Conservation (phyloP, 2,888 invertebrate species). For the Apocheima hispidaria region DNA sequence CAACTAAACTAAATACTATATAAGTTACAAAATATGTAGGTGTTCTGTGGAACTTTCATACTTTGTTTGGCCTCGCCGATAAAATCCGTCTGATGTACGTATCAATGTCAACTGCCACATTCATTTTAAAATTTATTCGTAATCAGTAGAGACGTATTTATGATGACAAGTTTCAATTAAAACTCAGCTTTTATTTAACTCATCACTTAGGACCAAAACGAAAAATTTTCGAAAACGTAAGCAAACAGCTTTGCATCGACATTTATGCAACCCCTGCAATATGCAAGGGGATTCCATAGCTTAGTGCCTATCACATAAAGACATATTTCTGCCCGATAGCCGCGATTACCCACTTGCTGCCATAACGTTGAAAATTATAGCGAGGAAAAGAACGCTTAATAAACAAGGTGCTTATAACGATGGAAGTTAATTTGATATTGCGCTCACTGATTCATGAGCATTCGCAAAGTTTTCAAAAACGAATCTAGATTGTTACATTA, state of each 20-base stretch:
- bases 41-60: slow-evolving; percentile 67
- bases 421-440: too few relatives aligned
- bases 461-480: too few relatives aligned
- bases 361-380: slow-evolving; percentile 58
- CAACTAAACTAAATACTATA: slow-evolving; percentile 81
- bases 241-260: slow-evolving; percentile 18
- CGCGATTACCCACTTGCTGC: slow-evolving; percentile 69
- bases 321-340: slow-evolving; percentile 71
- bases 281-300: slow-evolving; percentile 51
- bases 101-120: slow-evolving; percentile 47
- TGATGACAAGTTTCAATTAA: neutral
- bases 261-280: slow-evolving; percentile 10
- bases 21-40: slow-evolving; percentile 81
- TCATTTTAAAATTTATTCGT: slow-evolving; percentile 5
- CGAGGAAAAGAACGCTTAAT: too few relatives aligned
- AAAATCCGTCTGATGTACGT: slow-evolving; percentile 53
- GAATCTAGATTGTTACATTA: too few relatives aligned
- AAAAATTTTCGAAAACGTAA: slow-evolving; percentile 6
- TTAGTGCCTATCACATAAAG: slow-evolving; percentile 66
- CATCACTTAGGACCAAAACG: slow-evolving; percentile 1
- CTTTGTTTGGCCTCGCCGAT: slow-evolving; percentile 64
- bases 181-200: neutral
- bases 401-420: too few relatives aligned
- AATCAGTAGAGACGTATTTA: neutral
- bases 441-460: too few relatives aligned